These are phyloP conservation scores for Phalera bucephala DNA, from an alignment of 2,888 invertebrate species.

Conservation along the genomic window DNA sequence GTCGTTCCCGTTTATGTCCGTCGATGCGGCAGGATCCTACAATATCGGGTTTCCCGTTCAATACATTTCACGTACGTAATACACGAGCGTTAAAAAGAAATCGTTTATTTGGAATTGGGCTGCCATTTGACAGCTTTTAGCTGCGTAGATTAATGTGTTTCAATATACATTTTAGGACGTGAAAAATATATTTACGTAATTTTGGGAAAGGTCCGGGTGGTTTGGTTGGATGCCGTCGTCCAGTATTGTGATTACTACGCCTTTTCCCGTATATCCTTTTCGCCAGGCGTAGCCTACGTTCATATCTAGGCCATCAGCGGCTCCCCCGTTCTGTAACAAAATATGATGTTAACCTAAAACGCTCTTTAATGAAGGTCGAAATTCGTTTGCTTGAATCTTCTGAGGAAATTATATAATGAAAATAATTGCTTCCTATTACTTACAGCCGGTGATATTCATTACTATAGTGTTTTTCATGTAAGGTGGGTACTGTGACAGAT, in stretches of 20 bases:
- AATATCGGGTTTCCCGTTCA: slow-evolving; percentile 26
- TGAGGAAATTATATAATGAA: too few species aligned
- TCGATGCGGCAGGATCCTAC: slow-evolving; percentile 96
- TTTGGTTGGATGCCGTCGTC: slow-evolving; percentile 98
- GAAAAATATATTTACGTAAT: slow-evolving; percentile 88
- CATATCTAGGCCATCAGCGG: slow-evolving; percentile 97
- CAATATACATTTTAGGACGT: slow-evolving; percentile 1
- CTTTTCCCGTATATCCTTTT: slow-evolving; percentile 97
- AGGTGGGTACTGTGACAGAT: too few species aligned
- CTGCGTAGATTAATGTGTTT: slow-evolving; percentile 15
- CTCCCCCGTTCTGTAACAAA: slow-evolving; percentile 91
- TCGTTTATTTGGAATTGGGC: slow-evolving; percentile 14
- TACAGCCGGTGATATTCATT: too few species aligned
- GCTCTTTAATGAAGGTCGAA: too few species aligned
- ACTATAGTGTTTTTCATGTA: too few species aligned
- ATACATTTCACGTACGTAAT: slow-evolving; percentile 24
- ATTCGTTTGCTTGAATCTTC: too few species aligned
- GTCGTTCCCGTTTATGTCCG: slow-evolving; percentile 98
- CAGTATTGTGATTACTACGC: slow-evolving; percentile 97
- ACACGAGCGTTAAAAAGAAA: slow-evolving; percentile 10
- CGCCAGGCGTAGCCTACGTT: slow-evolving; percentile 97
- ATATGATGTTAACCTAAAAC: too few species aligned
- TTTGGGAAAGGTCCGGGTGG: slow-evolving; percentile 95
- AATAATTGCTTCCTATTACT: too few species aligned
- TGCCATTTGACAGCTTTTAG: slow-evolving; percentile 17